Base-by-base conservation (phyloP, 2,888 invertebrate species). In the Gari tellinella region DNA sequence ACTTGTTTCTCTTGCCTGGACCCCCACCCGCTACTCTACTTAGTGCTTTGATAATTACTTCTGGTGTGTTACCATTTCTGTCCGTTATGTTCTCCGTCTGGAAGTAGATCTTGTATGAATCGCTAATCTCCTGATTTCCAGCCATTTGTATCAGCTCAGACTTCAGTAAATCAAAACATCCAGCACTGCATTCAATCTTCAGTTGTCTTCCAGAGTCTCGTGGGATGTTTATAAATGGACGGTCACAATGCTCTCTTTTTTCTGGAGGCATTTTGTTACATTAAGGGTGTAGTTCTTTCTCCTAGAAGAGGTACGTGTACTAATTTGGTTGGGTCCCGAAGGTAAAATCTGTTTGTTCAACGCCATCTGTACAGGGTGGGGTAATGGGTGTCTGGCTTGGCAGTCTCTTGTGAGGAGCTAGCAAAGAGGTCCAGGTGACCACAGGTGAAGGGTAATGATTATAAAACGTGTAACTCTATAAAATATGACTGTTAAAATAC, bases 231-330 rank as follows among this genome's bases (percentile, higher is more conserved):
- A 48, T 19, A 21, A 48, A 48, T 17, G 48, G 48, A 7, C 48
- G 23, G 19, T 48, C 48, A 48, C 48, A 48, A 14, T 48, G 8
- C 21, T 19, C 5, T 21, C 48, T 48, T 48, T 48, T 48, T 21
- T 48, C 19, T 21, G 21, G 3, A 17, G 48, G 14, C 19, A 7
- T 48, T 21, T 48, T 5, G 3, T 48, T 48, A 5, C 19, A 48
- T 48, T 17, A 17, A 48, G 23, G 7, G 14, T 4, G 19, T 48
- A 48, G 14, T 48, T 48, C 31, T 31, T 31, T 31, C 5, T 31
- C 31, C 31, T 31, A 10, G 5, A 31, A 31, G n/a, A n/a, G n/a
- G n/a, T n/a, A n/a, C n/a, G n/a, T n/a, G n/a, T n/a, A n/a, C n/a
- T n/a, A n/a, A n/a, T n/a, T n/a, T n/a, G n/a, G n/a, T n/a, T n/a